Evolutionary conservation across 2,888 invertebrate species (phyloP), one percentile per base, ranked within the genome.

Genomic region (Erebia ligea): DNA sequence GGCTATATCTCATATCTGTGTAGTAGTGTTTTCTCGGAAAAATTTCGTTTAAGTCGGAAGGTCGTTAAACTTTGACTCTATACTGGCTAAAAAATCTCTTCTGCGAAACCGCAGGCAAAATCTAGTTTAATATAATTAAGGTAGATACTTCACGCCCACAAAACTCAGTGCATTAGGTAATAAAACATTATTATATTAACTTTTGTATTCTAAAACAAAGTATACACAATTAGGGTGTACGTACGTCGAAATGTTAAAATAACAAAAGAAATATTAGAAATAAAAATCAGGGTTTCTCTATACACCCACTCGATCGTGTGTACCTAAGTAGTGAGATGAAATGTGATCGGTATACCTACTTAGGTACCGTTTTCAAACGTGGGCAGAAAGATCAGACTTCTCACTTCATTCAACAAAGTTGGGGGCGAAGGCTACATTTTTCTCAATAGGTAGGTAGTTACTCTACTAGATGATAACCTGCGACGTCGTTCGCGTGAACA

Each of bases 21-120:
- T 34, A 17, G 57, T 25, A 21, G 1, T 45, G 10, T 48, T 58
- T 50, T 57, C 66, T 45, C 19, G 57, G 66, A 66, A 66, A 65
- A 13, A 17, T 63, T 19, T 57, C 54, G 13, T 34, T 34, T 6
- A 34, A 34, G 34, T 34, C 34, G 19, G 17, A 5, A 42, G 17
- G 54, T 42, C 42, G 56, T 57, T 50, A 50, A 63, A 50, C n/a
- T n/a, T 17, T 40, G 34, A n/a, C 6, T 34, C 8, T 15, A 34
- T 34, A 6, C 5, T 34, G 34, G 0, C 34, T 34, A 48, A 15
- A 48, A 15, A 48, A 45, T 45, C 45, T 45, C 15, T 48, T 15
- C 15, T n/a, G 48, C 15, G 48, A 48, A 48, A 2, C 48, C 5
- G 17, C 52, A 2, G n/a, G 6, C 52, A 52, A n/a, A 48, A 3